Percentiles rank a stretch among this genome's conserved stretches.
These are phyloP conservation scores for Formica exsecta DNA, from an alignment of 1,140 invertebrate species.

Conservation along the genomic window DNA sequence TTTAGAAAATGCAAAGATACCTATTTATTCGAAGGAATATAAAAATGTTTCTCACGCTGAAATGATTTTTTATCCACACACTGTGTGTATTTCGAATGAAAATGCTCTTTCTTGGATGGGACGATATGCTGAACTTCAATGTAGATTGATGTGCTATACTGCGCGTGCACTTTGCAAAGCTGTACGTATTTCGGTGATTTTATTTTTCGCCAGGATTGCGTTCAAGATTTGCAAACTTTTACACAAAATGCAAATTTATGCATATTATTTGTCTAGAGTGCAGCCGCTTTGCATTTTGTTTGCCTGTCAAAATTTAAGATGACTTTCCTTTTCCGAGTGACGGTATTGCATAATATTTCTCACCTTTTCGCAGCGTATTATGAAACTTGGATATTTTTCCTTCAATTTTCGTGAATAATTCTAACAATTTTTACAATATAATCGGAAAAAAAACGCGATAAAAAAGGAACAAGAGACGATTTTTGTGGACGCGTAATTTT, in stretches of 20 bases:
- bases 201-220: conserved; percentile 57
- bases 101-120: conserved; percentile 24
- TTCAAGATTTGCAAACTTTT: conserved; percentile 52
- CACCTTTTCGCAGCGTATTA: background rate
- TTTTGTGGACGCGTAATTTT: background rate
- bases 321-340: conserved; percentile 6
- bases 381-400: conserved; percentile 56
- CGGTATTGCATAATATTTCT: conserved; percentile 48
- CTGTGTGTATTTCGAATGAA: background rate
- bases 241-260: conserved; percentile 54
- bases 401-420: conserved; percentile 39
- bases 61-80: background rate
- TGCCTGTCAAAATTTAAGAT: conserved; percentile 62
- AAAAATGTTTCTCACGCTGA: background rate
- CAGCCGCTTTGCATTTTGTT: conserved; percentile 60
- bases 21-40: background rate
- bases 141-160: conserved; percentile 49
- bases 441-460: background rate
- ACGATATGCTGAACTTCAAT: conserved; percentile 46
- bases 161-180: conserved; percentile 38
- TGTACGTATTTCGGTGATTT: conserved; percentile 36
- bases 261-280: conserved; percentile 60
- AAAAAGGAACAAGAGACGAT: background rate
- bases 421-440: conserved; percentile 43
- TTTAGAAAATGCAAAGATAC: background rate